These are phyloP conservation scores for Mastigias papua DNA, from an alignment of 30 jellyfish, hydroid and myxozoan genomes.

Conservation along the genomic window DNA sequence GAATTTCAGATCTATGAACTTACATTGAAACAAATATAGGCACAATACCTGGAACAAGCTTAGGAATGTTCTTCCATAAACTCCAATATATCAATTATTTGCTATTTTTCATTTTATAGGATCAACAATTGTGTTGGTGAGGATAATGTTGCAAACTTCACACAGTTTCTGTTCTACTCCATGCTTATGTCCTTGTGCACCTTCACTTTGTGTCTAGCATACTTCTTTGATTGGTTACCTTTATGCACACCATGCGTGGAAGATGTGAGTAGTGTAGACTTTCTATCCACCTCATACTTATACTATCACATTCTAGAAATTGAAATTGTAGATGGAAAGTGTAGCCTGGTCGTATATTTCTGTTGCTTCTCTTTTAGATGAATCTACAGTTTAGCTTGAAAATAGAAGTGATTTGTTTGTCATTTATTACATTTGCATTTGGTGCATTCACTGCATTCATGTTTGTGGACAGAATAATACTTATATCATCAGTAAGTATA, in stretches of 20 bases:
- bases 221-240: constrained; percentile 75
- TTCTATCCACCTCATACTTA: no score
- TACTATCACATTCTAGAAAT: no score
- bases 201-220: constrained; percentile 37
- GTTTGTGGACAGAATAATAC: constrained; percentile 46
- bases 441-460: constrained; percentile 58
- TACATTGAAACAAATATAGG: no score
- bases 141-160: constrained; percentile 68
- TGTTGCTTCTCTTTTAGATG: background rate
- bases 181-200: constrained; percentile 36
- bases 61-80: no score
- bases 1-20: no score
- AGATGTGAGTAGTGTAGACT: constrained; percentile 4
- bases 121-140: constrained; percentile 88
- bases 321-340: no score
- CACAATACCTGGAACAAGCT: no score
- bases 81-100: no score
- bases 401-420: constrained; percentile 32
- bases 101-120: constrained; percentile 28
- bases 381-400: constrained; percentile 5
- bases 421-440: constrained; percentile 36
- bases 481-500: constrained; percentile 58
- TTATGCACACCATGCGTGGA: constrained; percentile 10
- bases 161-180: constrained; percentile 62
- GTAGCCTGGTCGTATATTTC: no score